Base-by-base conservation (phyloP, 2,888 invertebrate species). In the Dendrolimus pini region DNA sequence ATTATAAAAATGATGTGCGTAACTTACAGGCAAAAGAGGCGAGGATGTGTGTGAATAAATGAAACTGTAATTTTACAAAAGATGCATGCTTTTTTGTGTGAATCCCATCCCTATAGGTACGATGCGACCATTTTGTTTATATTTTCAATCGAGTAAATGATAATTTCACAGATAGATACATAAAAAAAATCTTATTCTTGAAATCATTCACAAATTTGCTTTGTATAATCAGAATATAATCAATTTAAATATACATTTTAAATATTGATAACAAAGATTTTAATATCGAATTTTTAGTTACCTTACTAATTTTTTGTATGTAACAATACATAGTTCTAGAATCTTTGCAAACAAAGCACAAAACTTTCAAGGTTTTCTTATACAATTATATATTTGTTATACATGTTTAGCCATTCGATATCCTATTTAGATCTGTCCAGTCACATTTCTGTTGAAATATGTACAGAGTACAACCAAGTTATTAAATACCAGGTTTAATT, bases 11-110 rank as follows among this genome's bases (percentile, higher is more conserved):
- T 77, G 71, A 70, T 63, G 61, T 54, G 41, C 55, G 52, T 54
- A 66, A 65, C 72, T 78, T 75, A 82, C 77, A 81, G 77, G 77
- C 78, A 82, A 84, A 72, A 80, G 78, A 73, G 80, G 84, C 83
- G 88, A 87, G 88, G 87, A 87, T 86, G 89, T 80, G 80, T 77
- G 89, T 85, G 85, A 89, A 89, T 89, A 89, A 88, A 89, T 84
- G 85, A 82, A 69, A 80, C 75, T 75, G 72, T 78, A 76, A 77
- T 65, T 77, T 75, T 66, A 68, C 63, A 61, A 55, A 57, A 54
- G 9, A 47, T n/a, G 18, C 54, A 54, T 54, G 41, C 41, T 60
- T 42, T 52, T 7, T 53, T n/a, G 55, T 54, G 52, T 41, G 13
- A 42, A 42, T 55, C 47, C 12, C 47, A 47, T 47, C 12, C 47